Evolutionary conservation across 2,888 invertebrate genomes (phyloP).

Genomic region (Epistrophella euchroma): DNA sequence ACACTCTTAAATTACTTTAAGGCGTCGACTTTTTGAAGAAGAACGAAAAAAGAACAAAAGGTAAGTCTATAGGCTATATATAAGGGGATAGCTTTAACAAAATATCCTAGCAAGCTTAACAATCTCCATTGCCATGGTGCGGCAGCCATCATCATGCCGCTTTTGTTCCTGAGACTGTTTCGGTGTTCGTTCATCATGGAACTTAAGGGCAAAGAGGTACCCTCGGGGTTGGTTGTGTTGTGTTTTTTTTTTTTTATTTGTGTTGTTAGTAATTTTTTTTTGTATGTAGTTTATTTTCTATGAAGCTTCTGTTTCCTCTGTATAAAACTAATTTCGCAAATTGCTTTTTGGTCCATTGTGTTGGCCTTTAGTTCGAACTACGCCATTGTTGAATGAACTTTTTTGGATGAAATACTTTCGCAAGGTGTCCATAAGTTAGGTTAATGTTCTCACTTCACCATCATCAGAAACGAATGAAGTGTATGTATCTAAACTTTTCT

Average conservation of each 20-base stretch:
- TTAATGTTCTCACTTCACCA: conserved; percentile 38
- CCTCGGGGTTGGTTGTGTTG: not conserved
- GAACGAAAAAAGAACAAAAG: conserved; percentile 48
- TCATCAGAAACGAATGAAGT: not conserved
- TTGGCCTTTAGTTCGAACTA: conserved; percentile 26
- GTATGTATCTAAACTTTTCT: not conserved
- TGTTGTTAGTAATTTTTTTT: not conserved
- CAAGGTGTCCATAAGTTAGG: conserved; percentile 62
- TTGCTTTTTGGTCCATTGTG: conserved; percentile 71
- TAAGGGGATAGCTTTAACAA: conserved; percentile 2
- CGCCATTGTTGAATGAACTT: conserved; percentile 56
- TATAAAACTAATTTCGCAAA: conserved; percentile 71
- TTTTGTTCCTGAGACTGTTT: conserved; percentile 5
- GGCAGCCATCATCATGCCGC: not conserved
- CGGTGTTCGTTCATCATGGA: conserved; percentile 23
- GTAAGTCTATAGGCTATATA: conserved; percentile 26
- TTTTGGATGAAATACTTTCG: conserved; percentile 54
- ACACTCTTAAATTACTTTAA: conserved; percentile 29
- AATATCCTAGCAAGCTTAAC: conserved; percentile 28
- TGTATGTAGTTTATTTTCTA: conserved; percentile 17
- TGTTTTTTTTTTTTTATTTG: not conserved
- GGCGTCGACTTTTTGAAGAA: conserved; percentile 29
- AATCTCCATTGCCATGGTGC: conserved; percentile 28
- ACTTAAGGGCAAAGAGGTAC: conserved; percentile 4
- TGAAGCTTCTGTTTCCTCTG: conserved; percentile 38